Base-by-base conservation (phyloP, 1,140 invertebrate species). In the Atta texana region DNA sequence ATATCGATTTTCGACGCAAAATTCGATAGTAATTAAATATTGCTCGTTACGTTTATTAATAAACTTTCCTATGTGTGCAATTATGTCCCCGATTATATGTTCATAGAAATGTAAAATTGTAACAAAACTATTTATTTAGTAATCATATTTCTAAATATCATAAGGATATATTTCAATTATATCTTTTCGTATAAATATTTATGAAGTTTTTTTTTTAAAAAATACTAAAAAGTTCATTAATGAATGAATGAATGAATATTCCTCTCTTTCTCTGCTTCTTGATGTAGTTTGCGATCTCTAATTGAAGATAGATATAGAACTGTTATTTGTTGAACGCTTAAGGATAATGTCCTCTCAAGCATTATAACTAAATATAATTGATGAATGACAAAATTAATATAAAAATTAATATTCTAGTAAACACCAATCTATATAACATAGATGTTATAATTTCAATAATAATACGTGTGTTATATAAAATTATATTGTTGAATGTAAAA, bases 21-120 rank as follows among this genome's bases (percentile, higher is more conserved):
- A 51, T 28, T 49, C 55, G 14, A 39, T 12, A 18, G 63, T 88
- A 61, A 84, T 74, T 28, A 18, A 49, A 39, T n/a, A 49, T 51
- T 34, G 7, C 34, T 39, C 39, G 28, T 84, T 61, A 51, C 0
- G 53, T 59, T 44, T 18, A 57, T 55, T 44, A 24, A 24, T 24
- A 24, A 24, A 57, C 2, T 28, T 16, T 7, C 4, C 66, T 64
- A 28, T 16, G 28, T 10, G 18, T 16, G 1, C 7, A 34, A 34
- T 34, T 31, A 14, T 6, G 0, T n/a, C 10, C 31, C 16, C 34
- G 6, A 51, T 53, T 61, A 16, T 61, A 16, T 12, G 24, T n/a
- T 61, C 57, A 4, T 28, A 21, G 16, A 57, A 61, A 57, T n/a
- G 51, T 0, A 53, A 53, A 53, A 16, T 31, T 28, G 12, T 51